These are phyloP conservation scores for Epinotia demarniana DNA, from an alignment of 2,888 invertebrate species.

Conservation along the genomic window DNA sequence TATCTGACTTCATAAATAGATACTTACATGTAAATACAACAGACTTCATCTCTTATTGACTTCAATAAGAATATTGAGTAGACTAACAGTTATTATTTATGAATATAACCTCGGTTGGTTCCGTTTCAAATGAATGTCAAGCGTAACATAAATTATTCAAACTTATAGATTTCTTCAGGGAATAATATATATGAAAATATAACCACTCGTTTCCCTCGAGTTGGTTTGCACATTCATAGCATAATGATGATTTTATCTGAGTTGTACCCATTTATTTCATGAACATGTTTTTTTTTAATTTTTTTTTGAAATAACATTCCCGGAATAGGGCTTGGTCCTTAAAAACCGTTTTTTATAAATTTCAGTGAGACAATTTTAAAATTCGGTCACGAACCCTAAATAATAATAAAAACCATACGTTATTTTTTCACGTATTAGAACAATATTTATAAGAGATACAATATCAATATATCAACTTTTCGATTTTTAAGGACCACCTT, in stretches of 20 bases:
- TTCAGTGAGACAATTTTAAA: too few species aligned
- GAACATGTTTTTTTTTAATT: too few species aligned
- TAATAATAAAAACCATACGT: too few species aligned
- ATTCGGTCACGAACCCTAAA: too few species aligned
- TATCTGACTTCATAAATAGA: neutral
- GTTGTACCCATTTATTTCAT: too few species aligned
- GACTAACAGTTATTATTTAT: neutral
- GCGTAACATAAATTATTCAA: conserved; percentile 10
- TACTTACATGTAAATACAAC: conserved; percentile 15
- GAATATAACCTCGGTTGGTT: neutral
- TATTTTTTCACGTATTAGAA: too few species aligned
- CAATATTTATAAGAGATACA: too few species aligned
- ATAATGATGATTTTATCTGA: neutral
- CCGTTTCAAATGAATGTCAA: conserved; percentile 17
- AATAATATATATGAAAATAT: neutral
- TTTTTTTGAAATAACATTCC: too few species aligned
- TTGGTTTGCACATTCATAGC: neutral
- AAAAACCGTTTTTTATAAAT: too few species aligned
- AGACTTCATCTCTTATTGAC: conserved; percentile 20
- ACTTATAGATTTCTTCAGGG: conserved; percentile 5
- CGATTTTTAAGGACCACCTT: too few species aligned
- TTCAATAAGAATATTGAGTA: neutral
- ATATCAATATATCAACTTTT: too few species aligned
- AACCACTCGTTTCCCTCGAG: neutral
- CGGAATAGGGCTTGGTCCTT: too few species aligned